Evolutionary conservation across 1,140 invertebrate species (phyloP), one percentile per base, ranked within the genome.

Genomic region (Zophobas morio): DNA sequence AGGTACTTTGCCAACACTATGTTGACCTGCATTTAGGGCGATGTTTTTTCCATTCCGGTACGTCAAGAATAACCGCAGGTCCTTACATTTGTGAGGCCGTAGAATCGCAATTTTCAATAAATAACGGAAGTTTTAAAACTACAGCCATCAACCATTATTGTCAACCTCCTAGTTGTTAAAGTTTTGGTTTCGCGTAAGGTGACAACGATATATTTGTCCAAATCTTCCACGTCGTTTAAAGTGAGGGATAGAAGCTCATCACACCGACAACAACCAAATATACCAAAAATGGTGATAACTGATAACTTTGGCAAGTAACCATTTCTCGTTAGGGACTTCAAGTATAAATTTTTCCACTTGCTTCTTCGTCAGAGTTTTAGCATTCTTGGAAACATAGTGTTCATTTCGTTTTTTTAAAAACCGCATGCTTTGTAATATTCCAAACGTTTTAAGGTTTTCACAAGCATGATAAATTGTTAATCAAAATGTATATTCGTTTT

Each of bases 71-170:
- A 46, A 46, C 42, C 42, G 3, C 42, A 46, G 8, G 42, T 46
- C 42, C 42, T 46, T 20, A 20, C 20, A 20, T 8, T 46, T 46
- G 3, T 46, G 42, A 46, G 42, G 42, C 42, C 42, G 42, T 56
- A 56, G 20, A 20, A 20, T 5, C 53, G n/a, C 53, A 32, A 32
- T 56, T 56, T 56, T 56, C 34, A 5, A 32, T 32, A 56, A 56
- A 56, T 32, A 56, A 20, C 53, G 20, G 3, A 32, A 56, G 34
- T 3, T 56, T 56, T 56, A 56, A 56, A 56, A 56, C 53, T 32
- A 56, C 53, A 56, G 3, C 53, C n/a, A 35, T 35, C 3, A 20
- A 5, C n/a, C 34, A 20, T 32, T 56, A 56, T 56, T 56, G 53
- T 56, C 3, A 56, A 56, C 3, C 42, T 46, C 42, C 42, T 46